phyloP scores from a whole-genome alignment of 2,113 vertebrate genomes.

The Thymallus thymallus region DNA sequence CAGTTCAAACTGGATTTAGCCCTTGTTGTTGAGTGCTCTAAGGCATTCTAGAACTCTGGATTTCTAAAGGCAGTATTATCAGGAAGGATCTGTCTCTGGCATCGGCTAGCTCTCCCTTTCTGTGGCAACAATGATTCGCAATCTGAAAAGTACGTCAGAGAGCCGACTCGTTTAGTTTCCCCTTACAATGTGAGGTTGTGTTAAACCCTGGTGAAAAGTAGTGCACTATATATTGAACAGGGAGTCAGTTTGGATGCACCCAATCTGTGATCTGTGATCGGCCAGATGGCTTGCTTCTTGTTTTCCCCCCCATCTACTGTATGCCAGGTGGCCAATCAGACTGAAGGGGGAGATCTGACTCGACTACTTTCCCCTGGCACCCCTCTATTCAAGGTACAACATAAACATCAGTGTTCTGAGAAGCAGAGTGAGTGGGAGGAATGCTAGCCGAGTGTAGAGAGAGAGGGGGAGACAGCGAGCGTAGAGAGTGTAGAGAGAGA shows the following conservation, averaged over 20 bases:
- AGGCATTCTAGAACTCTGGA: neutral
- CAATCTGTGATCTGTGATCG: too few species aligned
- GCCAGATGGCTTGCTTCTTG: too few species aligned
- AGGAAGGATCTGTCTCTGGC: neutral
- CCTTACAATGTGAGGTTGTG: conserved; percentile 15
- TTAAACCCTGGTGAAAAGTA: too few species aligned
- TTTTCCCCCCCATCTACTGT: too few species aligned
- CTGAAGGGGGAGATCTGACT: neutral
- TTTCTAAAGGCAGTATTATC: neutral
- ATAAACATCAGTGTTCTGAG: conserved; percentile 43
- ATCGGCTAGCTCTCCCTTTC: neutral
- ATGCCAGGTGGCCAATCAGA: neutral
- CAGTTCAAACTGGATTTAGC: neutral
- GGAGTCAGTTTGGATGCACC: too few species aligned
- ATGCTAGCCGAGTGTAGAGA: conserved; percentile 43
- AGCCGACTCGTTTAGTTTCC: neutral
- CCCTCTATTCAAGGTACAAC: conserved; percentile 34
- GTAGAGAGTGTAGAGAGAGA: conserved; percentile 9
- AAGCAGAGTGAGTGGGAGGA: conserved; percentile 36
- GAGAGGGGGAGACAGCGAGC: conserved; percentile 6
- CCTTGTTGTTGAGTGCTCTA: neutral
- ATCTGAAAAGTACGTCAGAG: neutral
- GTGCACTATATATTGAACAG: too few species aligned
- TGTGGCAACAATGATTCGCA: neutral
- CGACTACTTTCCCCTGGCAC: neutral